Base-by-base conservation (phyloP, 2,113 vertebrate genomes). In the Promerops cafer region DNA sequence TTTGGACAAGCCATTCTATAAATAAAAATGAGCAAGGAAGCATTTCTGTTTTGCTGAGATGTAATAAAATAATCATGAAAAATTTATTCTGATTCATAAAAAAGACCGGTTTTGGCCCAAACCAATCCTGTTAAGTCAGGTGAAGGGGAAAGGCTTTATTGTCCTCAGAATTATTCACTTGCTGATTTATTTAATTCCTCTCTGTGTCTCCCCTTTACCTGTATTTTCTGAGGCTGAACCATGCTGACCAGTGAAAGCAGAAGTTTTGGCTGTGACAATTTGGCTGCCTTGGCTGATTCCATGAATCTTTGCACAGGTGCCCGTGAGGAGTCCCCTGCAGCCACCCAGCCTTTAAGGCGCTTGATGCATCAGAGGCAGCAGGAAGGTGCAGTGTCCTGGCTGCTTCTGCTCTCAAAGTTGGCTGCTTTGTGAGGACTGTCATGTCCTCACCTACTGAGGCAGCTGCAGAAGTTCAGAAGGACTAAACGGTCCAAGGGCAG, bases 291-390 rank as follows among this genome's bases (percentile, higher is more conserved):
- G 16, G 76, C 84, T 95, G 81, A 78, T 85, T 92, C 65, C 66
- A 82, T 76, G 90, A 47, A 90, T 93, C 93, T 82, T 85, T 83
- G 81, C 42, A 45, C 93, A 95, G 92, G 95, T 94, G 93, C 47
- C 56, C 8, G 1, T 69, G 39, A 91, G 53, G 33, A 87, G 63
- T 75, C 61, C 66, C 40, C 75, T 83, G 45, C 35, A 96, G 87
- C 47, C 85, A 61, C 63, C 56, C 63, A 66, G 79, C 39, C 93
- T 81, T 83, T 60, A 83, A 81, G 78, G 68, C 24, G 71, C 87
- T 50, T 44, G 64, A 40, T 80, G 11, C 71, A 72, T 54, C 15
- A 91, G 47, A 76, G 30, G 64, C 19, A 44, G 61, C 17, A 11
- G 50, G 31, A 59, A 83, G 64, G 59, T 11, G 11, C 33, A 68